Evolutionary conservation across 1,140 invertebrate species (phyloP).

Genomic region (Lepeophtheirus salmonis): DNA sequence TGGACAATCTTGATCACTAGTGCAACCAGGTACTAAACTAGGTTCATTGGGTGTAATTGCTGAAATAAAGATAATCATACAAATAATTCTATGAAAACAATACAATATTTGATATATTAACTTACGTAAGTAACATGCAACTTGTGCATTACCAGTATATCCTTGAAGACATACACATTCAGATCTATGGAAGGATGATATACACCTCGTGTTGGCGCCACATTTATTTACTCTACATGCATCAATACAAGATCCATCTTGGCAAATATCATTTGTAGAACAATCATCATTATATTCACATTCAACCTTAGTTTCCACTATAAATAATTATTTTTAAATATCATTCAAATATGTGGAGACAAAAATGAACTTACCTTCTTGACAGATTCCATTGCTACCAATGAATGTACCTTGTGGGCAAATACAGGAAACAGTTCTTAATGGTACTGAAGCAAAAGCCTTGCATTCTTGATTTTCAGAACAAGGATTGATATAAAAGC

Average conservation of each 20-base stretch:
- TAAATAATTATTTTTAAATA: background rate
- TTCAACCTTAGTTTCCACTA: conserved; percentile 34
- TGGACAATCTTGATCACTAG: conserved; percentile 52
- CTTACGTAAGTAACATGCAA: conserved; percentile 28
- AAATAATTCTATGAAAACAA: conserved; percentile 22
- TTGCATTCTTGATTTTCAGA: conserved; percentile 34
- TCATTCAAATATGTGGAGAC: background rate
- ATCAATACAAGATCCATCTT: conserved; percentile 40
- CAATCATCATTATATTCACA: conserved; percentile 35
- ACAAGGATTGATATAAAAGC: conserved; percentile 21
- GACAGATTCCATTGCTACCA: background rate
- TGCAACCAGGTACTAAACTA: conserved; percentile 41
- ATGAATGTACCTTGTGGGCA: conserved; percentile 4
- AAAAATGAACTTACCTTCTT: background rate
- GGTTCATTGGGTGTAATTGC: conserved; percentile 20
- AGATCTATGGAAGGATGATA: conserved; percentile 20
- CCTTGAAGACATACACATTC: conserved; percentile 21
- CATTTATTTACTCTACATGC: conserved; percentile 22
- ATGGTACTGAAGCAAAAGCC: conserved; percentile 54
- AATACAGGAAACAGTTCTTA: conserved; percentile 39
- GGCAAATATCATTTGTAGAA: conserved; percentile 36
- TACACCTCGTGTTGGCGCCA: conserved; percentile 23
- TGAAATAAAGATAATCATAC: conserved; percentile 38
- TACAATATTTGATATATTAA: background rate
- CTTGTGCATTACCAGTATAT: conserved; percentile 22